A percentile compares a stretch with the other conserved stretches of the same genome.
Conservation (phyloP, 2,888 invertebrate species). For the Drosophila yooni region DNA sequence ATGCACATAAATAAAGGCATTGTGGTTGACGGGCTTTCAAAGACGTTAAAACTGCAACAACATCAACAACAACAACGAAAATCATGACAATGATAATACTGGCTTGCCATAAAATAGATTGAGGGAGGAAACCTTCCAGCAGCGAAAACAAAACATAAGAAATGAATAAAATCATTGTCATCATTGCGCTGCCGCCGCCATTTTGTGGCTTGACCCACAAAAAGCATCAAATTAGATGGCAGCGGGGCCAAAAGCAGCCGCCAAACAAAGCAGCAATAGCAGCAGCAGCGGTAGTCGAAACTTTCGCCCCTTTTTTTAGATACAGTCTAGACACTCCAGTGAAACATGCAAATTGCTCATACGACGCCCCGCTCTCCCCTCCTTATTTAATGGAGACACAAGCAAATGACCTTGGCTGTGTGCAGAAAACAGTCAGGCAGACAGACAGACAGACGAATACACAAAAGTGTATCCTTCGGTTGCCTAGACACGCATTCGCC, state of each 20-base stretch:
- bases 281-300: constrained; percentile 9
- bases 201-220: constrained; percentile 76
- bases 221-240: constrained; percentile 50
- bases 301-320: not conserved
- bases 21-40: constrained; percentile 67
- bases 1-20: constrained; percentile 72
- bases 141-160: constrained; percentile 35
- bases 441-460: not conserved
- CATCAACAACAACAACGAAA: not conserved
- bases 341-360: constrained; percentile 63
- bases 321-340: constrained; percentile 54
- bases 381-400: constrained; percentile 2
- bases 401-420: constrained; percentile 41
- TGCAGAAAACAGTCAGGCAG: not conserved
- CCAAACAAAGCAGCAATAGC: not conserved
- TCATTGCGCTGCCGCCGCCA: constrained; percentile 42
- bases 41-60: constrained; percentile 47
- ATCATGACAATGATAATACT: constrained; percentile 26
- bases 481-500: constrained; percentile 36
- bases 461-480: constrained; percentile 26
- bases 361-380: constrained; percentile 33
- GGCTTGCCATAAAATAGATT: constrained; percentile 68
- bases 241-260: constrained; percentile 9
- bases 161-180: constrained; percentile 47
- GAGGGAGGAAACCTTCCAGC: constrained; percentile 39